These are phyloP conservation scores for Anolis sagrei DNA, from an alignment of 2,113 vertebrate genomes.

Conservation along the genomic window DNA sequence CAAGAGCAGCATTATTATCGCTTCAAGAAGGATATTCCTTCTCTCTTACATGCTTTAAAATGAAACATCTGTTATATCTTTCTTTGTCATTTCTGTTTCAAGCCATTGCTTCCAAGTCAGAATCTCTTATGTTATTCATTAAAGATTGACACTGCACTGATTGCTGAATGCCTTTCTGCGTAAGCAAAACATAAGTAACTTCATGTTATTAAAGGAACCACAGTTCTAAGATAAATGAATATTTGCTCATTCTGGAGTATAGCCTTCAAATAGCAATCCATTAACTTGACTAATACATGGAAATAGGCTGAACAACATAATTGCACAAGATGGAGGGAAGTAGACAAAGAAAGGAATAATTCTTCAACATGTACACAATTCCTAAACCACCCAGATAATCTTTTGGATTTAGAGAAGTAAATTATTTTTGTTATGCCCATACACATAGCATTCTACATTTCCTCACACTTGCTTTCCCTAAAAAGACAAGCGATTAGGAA, in stretches of 20 bases:
- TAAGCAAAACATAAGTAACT: not conserved
- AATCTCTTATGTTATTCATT: not conserved
- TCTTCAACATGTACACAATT: not conserved
- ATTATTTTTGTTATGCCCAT: no score
- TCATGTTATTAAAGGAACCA: not conserved
- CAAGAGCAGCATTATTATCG: accelerated
- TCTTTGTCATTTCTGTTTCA: not conserved
- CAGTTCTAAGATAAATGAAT: not conserved
- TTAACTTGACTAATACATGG: not conserved
- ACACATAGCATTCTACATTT: not conserved
- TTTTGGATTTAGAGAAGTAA: not conserved
- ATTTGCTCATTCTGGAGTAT: accelerated
- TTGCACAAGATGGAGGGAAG: not conserved
- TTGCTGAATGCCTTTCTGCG: accelerated
- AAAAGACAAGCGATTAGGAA: not conserved
- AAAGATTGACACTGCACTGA: accelerated
- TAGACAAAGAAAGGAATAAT: no score
- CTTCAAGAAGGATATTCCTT: not conserved
- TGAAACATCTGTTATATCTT: not conserved
- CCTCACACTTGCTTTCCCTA: not conserved
- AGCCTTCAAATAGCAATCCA: not conserved
- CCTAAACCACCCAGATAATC: not conserved
- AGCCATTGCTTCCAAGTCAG: not conserved
- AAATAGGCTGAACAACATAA: not conserved
- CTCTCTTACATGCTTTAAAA: accelerated